Evolutionary conservation across 2,888 invertebrate species (phyloP).

Genomic region (Heliconius erato): DNA sequence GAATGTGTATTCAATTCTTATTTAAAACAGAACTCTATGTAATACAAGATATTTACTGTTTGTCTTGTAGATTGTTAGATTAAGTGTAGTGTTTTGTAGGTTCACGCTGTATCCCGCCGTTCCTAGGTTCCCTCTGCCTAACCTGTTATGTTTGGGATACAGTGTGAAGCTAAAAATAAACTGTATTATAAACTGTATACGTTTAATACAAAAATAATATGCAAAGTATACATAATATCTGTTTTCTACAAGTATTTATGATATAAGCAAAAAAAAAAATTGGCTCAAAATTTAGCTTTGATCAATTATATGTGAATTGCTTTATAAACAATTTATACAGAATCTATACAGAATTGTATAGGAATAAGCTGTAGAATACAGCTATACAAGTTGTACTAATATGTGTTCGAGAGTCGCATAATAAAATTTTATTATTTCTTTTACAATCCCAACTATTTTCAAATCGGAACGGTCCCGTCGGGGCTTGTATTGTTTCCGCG

Average conservation of each 20-base stretch:
- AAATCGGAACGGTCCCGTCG: conserved; percentile 37
- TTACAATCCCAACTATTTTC: conserved; percentile 40
- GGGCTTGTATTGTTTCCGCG: conserved; percentile 37
- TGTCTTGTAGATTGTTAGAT: too few relatives aligned
- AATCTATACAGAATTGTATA: neutral
- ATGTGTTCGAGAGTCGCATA: conserved; percentile 18
- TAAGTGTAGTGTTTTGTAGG: too few relatives aligned
- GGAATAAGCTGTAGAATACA: too few relatives aligned
- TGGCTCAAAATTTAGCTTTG: neutral
- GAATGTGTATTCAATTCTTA: neutral
- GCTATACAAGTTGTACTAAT: conserved; percentile 34
- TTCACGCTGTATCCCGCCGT: too few relatives aligned
- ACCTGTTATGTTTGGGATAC: too few relatives aligned
- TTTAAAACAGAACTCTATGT: too few relatives aligned
- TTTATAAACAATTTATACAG: neutral
- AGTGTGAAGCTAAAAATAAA: too few relatives aligned
- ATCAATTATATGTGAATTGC: neutral
- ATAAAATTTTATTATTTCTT: conserved; percentile 45
- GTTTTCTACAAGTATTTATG: neutral
- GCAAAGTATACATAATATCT: neutral
- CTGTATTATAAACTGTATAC: neutral
- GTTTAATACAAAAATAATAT: neutral
- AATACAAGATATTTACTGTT: neutral
- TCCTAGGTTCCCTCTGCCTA: too few relatives aligned
- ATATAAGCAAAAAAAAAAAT: neutral